A percentile compares a stretch with the other conserved stretches of the same genome.
phyloP scores from a whole-genome alignment of 2,113 vertebrate genomes.

The Polypterus bichir region DNA sequence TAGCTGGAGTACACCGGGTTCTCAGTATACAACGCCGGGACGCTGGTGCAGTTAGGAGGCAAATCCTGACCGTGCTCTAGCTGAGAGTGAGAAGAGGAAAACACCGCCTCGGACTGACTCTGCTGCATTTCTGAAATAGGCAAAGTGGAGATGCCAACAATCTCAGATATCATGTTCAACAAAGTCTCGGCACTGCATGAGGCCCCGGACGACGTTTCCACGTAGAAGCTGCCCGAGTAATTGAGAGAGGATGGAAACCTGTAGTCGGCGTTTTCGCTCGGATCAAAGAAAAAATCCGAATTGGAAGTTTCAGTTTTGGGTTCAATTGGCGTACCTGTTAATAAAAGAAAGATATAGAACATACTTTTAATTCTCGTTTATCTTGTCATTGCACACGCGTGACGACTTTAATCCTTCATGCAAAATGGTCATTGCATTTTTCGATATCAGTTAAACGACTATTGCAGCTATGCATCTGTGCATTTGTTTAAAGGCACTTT shows the following conservation, averaged over 20 bases:
- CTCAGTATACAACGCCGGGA: conserved; percentile 34
- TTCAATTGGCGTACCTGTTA: conserved; percentile 66
- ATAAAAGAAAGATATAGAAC: conserved; percentile 22
- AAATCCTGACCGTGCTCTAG: conserved; percentile 43
- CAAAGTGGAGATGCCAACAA: conserved; percentile 81
- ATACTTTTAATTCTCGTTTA: background rate
- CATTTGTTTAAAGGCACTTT: too few relatives aligned
- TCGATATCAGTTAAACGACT: background rate
- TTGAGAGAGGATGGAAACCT: conserved; percentile 70
- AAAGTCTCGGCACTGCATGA: conserved; percentile 85
- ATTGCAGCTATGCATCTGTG: too few relatives aligned
- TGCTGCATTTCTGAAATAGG: conserved; percentile 61
- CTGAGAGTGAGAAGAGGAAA: conserved; percentile 38
- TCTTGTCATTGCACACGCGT: background rate
- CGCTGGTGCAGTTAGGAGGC: conserved; percentile 34
- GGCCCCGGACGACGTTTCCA: conserved; percentile 79
- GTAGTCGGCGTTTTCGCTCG: conserved; percentile 57
- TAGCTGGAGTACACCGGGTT: conserved; percentile 54
- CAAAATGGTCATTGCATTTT: background rate
- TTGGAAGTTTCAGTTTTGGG: conserved; percentile 62
- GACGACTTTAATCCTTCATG: too few relatives aligned
- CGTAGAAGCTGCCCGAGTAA: conserved; percentile 95
- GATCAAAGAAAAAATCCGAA: conserved; percentile 67
- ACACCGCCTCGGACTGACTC: conserved; percentile 43
- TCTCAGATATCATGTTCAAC: conserved; percentile 93